These are phyloP conservation scores for Dryobota labecula DNA, from an alignment of 2,888 invertebrate species.

Conservation along the genomic window DNA sequence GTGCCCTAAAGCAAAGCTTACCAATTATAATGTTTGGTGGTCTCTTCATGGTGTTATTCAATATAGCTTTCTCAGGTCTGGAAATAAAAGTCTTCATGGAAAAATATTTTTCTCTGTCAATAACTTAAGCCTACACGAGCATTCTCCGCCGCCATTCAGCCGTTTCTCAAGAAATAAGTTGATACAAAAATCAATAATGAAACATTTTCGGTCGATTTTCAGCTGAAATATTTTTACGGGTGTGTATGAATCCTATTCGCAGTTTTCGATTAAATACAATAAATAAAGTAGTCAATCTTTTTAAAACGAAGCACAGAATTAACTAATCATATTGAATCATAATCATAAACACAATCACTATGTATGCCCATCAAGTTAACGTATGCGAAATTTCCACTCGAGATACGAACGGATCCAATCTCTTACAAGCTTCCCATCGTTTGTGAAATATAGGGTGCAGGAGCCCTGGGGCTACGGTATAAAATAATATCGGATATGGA, in stretches of 20 bases:
- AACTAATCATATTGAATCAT: constrained; percentile 33
- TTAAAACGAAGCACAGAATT: background rate
- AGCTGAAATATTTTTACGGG: background rate
- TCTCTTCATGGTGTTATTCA: too few relatives aligned
- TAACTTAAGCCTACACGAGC: background rate
- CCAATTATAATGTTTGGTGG: too few relatives aligned
- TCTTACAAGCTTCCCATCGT: constrained; percentile 76
- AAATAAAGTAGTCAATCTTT: background rate
- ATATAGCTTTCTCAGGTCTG: too few relatives aligned
- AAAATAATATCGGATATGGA: constrained; percentile 76
- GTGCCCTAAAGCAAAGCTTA: too few relatives aligned
- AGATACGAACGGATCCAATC: constrained; percentile 70
- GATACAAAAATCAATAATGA: background rate
- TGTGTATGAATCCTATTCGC: background rate
- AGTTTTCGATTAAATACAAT: background rate
- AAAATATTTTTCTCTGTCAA: background rate
- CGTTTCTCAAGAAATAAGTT: background rate
- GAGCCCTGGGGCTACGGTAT: constrained; percentile 69
- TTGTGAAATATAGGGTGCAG: constrained; percentile 78
- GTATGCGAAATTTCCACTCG: constrained; percentile 79
- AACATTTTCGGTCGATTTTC: background rate
- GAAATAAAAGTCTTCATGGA: background rate
- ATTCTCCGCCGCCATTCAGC: too few relatives aligned
- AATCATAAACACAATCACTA: constrained; percentile 56
- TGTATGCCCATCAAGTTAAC: constrained; percentile 65